A percentile compares a stretch with the other conserved stretches of the same genome.
Conservation (phyloP, 2,113 vertebrate genomes). For the Gorsachius goisagi region DNA sequence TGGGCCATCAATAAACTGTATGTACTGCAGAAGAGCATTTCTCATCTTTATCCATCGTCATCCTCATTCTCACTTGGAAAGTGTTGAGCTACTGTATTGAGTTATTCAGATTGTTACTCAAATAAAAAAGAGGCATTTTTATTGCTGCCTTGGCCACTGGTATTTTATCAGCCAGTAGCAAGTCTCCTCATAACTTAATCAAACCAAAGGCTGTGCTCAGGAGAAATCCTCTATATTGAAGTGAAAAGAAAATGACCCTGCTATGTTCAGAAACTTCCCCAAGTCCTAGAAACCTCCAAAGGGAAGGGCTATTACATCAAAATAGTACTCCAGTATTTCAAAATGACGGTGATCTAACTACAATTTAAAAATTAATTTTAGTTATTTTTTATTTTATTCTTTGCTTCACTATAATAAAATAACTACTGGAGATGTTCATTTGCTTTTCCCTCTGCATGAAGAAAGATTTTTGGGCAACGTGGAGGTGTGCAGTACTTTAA, state of each 20-base stretch:
- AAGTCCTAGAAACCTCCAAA: neutral
- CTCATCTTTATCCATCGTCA: neutral
- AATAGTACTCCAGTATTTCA: neutral
- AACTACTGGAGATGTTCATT: neutral
- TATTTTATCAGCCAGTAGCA: neutral
- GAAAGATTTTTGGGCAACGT: neutral
- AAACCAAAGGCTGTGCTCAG: neutral
- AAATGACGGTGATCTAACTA: neutral
- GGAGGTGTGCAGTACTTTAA: neutral
- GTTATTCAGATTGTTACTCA: neutral
- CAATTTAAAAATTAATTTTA: neutral
- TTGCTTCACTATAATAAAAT: neutral
- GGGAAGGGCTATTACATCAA: neutral
- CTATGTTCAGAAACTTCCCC: neutral
- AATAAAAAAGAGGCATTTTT: neutral
- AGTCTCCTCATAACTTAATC: neutral
- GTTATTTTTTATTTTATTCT: neutral
- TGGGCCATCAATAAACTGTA: neutral
- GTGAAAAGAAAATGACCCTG: neutral
- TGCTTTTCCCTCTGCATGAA: neutral
- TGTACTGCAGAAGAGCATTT: neutral
- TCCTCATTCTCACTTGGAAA: neutral
- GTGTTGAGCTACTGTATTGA: neutral
- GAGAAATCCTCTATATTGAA: neutral
- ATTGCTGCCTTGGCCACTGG: neutral